phyloP scores from a whole-genome alignment of 2,888 invertebrate genomes.

The Furcula furcula region DNA sequence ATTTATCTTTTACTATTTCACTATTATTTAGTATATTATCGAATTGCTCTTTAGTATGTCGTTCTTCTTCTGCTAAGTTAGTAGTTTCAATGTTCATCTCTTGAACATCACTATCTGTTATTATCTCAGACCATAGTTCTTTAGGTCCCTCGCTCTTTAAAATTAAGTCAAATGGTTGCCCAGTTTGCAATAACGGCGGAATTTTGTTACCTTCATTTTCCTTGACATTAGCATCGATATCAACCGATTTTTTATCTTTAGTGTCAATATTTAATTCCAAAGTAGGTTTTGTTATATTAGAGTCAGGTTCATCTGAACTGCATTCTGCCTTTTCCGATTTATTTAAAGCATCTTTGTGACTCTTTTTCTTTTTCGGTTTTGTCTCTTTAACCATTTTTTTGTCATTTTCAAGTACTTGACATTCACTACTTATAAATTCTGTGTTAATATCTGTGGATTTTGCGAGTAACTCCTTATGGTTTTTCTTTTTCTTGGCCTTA shows the following conservation, averaged over 20 bases:
- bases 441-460: constrained; percentile 17
- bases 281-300: neutral
- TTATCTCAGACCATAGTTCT: too few species aligned
- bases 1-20: neutral
- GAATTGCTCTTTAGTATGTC: neutral
- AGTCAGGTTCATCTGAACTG: neutral
- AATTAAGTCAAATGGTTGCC: too few species aligned
- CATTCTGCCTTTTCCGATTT: constrained; percentile 16
- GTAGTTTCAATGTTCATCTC: neutral
- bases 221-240: neutral
- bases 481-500: constrained; percentile 47
- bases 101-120: neutral
- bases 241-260: neutral
- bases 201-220: neutral
- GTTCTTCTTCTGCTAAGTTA: neutral
- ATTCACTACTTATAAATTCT: constrained; percentile 19
- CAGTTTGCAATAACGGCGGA: too few species aligned
- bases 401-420: constrained; percentile 2
- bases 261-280: neutral
- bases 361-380: constrained; percentile 36
- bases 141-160: too few species aligned
- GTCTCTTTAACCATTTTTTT: constrained; percentile 17
- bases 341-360: constrained; percentile 22
- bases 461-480: constrained; percentile 29
- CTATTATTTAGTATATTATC: neutral